These are phyloP conservation scores for Ochlodes sylvanus DNA, from an alignment of 2,888 invertebrate species.

Conservation along the genomic window DNA sequence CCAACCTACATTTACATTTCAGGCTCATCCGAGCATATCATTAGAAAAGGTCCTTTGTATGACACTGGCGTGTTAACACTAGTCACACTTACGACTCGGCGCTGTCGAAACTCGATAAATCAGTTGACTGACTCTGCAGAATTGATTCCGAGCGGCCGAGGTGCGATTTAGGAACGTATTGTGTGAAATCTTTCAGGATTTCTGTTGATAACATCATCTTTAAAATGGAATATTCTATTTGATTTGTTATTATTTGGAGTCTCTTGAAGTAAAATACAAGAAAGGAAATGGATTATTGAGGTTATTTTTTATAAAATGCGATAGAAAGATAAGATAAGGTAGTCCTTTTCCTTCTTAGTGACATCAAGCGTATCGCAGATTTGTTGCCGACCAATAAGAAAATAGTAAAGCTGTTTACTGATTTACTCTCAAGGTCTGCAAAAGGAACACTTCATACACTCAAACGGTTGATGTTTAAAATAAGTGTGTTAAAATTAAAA, in stretches of 20 bases:
- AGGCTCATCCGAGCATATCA: slow-evolving; percentile 20
- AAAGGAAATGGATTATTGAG: too few relatives aligned
- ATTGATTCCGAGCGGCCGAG: slow-evolving; percentile 47
- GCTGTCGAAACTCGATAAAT: slow-evolving; percentile 49
- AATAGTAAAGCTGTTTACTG: too few relatives aligned
- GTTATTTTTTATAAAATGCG: too few relatives aligned
- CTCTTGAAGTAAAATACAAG: neutral
- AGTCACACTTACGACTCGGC: slow-evolving; percentile 40
- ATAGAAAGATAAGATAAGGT: too few relatives aligned
- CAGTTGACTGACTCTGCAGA: slow-evolving; percentile 47
- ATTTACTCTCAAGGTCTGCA: too few relatives aligned
- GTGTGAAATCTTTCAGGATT: slow-evolving; percentile 39
- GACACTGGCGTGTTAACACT: slow-evolving; percentile 27
- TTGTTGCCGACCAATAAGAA: too few relatives aligned
- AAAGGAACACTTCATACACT: too few relatives aligned
- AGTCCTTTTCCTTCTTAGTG: too few relatives aligned
- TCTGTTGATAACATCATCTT: slow-evolving; percentile 38
- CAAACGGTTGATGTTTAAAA: too few relatives aligned
- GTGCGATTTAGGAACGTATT: slow-evolving; percentile 45
- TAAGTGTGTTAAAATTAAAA: too few relatives aligned
- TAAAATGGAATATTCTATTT: slow-evolving; percentile 3
- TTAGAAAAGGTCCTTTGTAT: slow-evolving; percentile 29
- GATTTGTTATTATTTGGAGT: neutral
- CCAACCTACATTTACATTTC: slow-evolving; percentile 1
- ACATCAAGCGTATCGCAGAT: too few relatives aligned